These are phyloP conservation scores for Cisticola juncidis DNA, from an alignment of 2,113 vertebrate species.

Conservation along the genomic window DNA sequence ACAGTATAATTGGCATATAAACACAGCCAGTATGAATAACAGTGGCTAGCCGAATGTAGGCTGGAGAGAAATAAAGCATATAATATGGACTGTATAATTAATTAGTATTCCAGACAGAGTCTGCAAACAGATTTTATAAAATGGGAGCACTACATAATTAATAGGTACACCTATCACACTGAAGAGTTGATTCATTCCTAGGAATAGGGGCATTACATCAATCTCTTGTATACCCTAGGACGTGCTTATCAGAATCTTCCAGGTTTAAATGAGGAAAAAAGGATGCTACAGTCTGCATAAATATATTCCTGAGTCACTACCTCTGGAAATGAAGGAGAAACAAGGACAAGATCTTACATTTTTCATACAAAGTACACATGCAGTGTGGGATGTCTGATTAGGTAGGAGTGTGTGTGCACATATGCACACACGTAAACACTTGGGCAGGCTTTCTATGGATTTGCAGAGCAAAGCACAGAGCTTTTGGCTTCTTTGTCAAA, in stretches of 20 bases:
- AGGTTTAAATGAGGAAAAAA: not conserved
- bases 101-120: not conserved
- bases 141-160: slow-evolving; percentile 38
- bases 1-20: not conserved
- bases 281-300: not conserved
- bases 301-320: not conserved
- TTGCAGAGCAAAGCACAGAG: not conserved
- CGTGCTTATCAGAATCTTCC: not conserved
- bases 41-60: not conserved
- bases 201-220: not conserved
- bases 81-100: not conserved
- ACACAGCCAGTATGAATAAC: not conserved
- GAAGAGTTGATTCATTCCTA: slow-evolving; percentile 22
- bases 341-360: not conserved
- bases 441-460: not conserved
- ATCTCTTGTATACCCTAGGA: not conserved
- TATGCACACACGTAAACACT: not conserved
- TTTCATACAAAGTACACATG: not conserved
- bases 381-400: not conserved
- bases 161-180: not conserved
- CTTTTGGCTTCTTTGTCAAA: not conserved
- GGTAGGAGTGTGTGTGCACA: not conserved
- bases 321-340: not conserved
- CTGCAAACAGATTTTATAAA: slow-evolving; percentile 35
- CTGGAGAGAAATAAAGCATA: not conserved